These are phyloP conservation scores for Antechinus flavipes DNA, from an alignment of 2,113 vertebrate genomes.

Conservation along the genomic window DNA sequence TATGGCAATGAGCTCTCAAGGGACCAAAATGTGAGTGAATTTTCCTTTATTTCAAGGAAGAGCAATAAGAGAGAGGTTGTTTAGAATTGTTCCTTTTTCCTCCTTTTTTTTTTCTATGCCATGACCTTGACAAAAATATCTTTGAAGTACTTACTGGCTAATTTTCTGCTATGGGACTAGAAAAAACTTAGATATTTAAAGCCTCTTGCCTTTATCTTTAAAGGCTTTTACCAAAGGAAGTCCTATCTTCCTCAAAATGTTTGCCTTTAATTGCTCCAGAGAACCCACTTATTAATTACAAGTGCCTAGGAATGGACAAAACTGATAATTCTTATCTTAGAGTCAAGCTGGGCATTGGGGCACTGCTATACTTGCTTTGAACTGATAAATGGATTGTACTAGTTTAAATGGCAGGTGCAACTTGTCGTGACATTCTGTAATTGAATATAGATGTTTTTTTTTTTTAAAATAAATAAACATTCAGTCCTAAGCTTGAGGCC, in stretches of 20 bases:
- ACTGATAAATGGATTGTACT: constrained; percentile 81
- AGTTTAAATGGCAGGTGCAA: constrained; percentile 88
- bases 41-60: constrained; percentile 85
- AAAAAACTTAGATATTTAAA: constrained; percentile 80
- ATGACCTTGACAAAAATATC: constrained; percentile 86
- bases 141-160: constrained; percentile 88
- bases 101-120: constrained; percentile 75
- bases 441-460: constrained; percentile 79
- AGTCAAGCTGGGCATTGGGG: constrained; percentile 78
- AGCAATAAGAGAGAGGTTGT: constrained; percentile 81
- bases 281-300: constrained; percentile 67
- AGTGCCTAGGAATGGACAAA: constrained; percentile 84
- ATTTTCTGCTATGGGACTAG: constrained; percentile 80
- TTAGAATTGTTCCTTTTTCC: constrained; percentile 78
- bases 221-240: constrained; percentile 79
- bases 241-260: constrained; percentile 70
- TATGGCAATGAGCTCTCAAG: constrained; percentile 83
- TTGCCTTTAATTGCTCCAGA: constrained; percentile 56
- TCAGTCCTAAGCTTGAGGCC: constrained; percentile 74
- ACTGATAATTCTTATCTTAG: constrained; percentile 83
- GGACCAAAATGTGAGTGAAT: constrained; percentile 80
- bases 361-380: constrained; percentile 70
- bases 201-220: constrained; percentile 75
- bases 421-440: constrained; percentile 84
- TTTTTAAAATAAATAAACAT: constrained; percentile 57